Base-by-base conservation (phyloP, 1,140 invertebrate genomes). In the Stenopsyche tienmushanensis region DNA sequence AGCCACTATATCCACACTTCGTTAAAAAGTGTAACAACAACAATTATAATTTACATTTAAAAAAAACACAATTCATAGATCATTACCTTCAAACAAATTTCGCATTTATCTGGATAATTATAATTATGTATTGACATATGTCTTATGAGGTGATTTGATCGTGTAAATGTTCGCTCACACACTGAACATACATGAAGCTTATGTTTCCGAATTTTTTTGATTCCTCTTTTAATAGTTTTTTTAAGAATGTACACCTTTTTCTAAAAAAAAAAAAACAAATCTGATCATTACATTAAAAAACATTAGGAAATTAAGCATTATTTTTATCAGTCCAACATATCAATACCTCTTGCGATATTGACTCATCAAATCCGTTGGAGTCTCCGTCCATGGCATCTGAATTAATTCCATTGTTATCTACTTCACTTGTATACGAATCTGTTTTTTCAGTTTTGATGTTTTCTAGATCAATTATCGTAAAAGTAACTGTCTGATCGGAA, bases 91-190 rank as follows among this genome's bases (percentile, higher is more conserved):
- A 41, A 29, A 52, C 68, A 70, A 18, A 34, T 64, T 3, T 64
- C 57, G 47, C 68, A 70, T 49, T 66, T 66, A 25, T 52, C 65
- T 3, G 68, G 68, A 62, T 64, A 70, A 26, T 66, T 49, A 34
- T 60, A 66, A 49, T 66, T 64, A 49, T 70, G 68, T 18, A 52
- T 62, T 3, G 64, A 42, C 68, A 70, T 70, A 23, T 70, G 68
- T n/a, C 65, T 44, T 15, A 70, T 66, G 10, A 70, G 63, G 44
- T 70, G 65, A 50, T 70, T 66, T 2, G 65, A 64, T 45, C 68
- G 66, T 13, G 68, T 55, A 57, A 70, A 70, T 1, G 41, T 57
- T 50, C 64, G 60, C 2, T 66, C 52, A 39, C 68, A 70, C 25
- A 70, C 24, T 1, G 62, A 70, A 34, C 68, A 70, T 50, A 64